A percentile compares a stretch with the other conserved stretches of the same genome.
Evolutionary conservation across 1,140 invertebrate genomes (phyloP).

Genomic region (Drosophila rhopaloa): DNA sequence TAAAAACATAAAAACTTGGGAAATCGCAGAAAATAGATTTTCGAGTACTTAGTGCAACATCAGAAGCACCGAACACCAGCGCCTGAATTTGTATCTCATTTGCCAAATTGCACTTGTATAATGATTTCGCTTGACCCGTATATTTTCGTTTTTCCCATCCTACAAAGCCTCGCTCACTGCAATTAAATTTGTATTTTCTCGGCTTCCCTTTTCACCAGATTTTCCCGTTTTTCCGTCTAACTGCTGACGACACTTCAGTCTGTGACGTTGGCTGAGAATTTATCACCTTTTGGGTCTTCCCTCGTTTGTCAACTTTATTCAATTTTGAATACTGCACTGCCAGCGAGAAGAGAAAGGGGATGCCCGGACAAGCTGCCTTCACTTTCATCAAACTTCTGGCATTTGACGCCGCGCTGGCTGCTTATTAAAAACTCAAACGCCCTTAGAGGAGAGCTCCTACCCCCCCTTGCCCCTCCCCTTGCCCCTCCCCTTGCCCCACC

Average conservation of each 20-base stretch:
- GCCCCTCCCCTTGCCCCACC: neutral
- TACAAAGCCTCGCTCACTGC: neutral
- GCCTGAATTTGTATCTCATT: constrained; percentile 33
- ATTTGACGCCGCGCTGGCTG: constrained; percentile 50
- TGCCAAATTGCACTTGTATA: constrained; percentile 34
- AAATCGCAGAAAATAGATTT: neutral
- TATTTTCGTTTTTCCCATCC: neutral
- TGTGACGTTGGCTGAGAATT: constrained; percentile 46
- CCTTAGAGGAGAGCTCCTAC: constrained; percentile 28
- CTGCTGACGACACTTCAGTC: constrained; percentile 55
- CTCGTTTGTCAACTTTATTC: constrained; percentile 65
- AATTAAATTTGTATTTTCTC: constrained; percentile 58
- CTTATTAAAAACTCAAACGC: constrained; percentile 70
- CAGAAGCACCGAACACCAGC: neutral
- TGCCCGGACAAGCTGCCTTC: constrained; percentile 21
- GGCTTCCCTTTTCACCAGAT: constrained; percentile 7
- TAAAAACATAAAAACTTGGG: neutral
- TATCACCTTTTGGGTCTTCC: constrained; percentile 55
- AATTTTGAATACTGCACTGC: constrained; percentile 53
- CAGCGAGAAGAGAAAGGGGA: constrained; percentile 1
- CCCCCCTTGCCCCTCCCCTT: too few species aligned
- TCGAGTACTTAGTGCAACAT: neutral
- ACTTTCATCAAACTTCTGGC: constrained; percentile 69
- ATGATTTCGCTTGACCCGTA: constrained; percentile 33
- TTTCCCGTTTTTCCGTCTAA: constrained; percentile 28